Evolutionary conservation across 2,888 invertebrate genomes (phyloP), one percentile per base, ranked within the genome.

Genomic region (Gasteruption jaculator): DNA sequence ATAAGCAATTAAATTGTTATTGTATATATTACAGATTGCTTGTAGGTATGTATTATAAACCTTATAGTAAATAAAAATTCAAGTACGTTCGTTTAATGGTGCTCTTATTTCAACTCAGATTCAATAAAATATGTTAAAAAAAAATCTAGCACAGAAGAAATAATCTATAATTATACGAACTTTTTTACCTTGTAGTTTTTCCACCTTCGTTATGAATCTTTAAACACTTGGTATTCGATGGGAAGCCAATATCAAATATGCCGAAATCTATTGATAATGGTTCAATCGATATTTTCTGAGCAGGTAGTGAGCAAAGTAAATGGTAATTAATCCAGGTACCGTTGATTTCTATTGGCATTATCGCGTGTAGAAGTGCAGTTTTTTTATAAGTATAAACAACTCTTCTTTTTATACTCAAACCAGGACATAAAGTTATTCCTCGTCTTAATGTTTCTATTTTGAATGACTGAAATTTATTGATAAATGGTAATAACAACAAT

Each of bases 201-300:
- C 55, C 60, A 3, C 73, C 73, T 2, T 41, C 43, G 47, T 74
- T 75, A 2, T 37, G 49, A 5, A 74, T 45, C 2, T 50, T 47
- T 2, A 74, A 39, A 5, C 50, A 59, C 44, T 61, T 60, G 14
- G 58, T 53, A 4, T 61, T 60, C 3, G 70, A 68, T 2, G 69
- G 56, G 26, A 60, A 61, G 10, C 68, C 70, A 6, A 71, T 54
- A 46, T 74, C 71, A 3, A 75, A 62, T 32, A 61, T 56, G 1
- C 73, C 73, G 52, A 74, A 73, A 50, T 74, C 61, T 4, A 75
- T 43, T 4, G 42, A 41, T 10, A 46, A 35, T 1, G 71, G 70
- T 2, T 55, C 48, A 3, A 67, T 55, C 1, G 41, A 39, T 3
- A 73, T 57, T 7, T 43, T 39, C 12, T 65, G 48, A 14, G 41